A percentile compares a stretch with the other conserved stretches of the same genome.
These are phyloP conservation scores for Cliona cf. orientalis DNA, from an alignment of 37 sponge, comb jelly and placozoan genomes.

Conservation along the genomic window DNA sequence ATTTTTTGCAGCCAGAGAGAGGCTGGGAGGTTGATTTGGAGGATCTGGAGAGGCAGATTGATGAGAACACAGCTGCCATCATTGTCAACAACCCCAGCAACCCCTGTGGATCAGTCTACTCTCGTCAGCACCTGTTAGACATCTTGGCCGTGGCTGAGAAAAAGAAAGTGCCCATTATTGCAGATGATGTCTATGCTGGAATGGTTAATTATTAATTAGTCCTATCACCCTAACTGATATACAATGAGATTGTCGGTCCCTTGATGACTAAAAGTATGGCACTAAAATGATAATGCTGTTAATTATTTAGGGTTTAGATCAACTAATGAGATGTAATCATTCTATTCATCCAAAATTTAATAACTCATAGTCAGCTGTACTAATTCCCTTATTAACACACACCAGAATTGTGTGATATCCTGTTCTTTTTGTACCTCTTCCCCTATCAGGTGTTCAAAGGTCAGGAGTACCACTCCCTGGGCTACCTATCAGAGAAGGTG, in stretches of 20 bases:
- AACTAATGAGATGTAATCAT: too few species aligned
- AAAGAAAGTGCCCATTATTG: constrained; percentile 79
- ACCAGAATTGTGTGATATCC: too few species aligned
- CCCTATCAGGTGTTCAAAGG: constrained; percentile 81
- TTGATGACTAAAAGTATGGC: too few species aligned
- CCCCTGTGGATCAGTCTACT: constrained; percentile 95
- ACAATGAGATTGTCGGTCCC: too few species aligned
- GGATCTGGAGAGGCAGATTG: constrained; percentile 87
- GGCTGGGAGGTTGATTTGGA: constrained; percentile 89
- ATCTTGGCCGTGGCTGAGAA: constrained; percentile 79
- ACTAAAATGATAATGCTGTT: too few species aligned
- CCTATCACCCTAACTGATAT: too few species aligned
- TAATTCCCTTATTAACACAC: too few species aligned
- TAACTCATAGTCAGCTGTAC: too few species aligned
- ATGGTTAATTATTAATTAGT: constrained; percentile 51
- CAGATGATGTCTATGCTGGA: constrained; percentile 89
- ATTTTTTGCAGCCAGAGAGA: constrained; percentile 71
- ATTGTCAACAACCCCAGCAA: constrained; percentile 93
- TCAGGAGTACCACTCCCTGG: constrained; percentile 58
- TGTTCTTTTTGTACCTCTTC: too few species aligned
- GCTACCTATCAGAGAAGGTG: constrained; percentile 63
- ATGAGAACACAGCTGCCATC: constrained; percentile 79
- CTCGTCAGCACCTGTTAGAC: constrained; percentile 72
- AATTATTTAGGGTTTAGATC: too few species aligned
- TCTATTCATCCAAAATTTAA: too few species aligned